Base-by-base conservation (phyloP, 1,140 invertebrate genomes). In the Daktulosphaira vitifoliae region DNA sequence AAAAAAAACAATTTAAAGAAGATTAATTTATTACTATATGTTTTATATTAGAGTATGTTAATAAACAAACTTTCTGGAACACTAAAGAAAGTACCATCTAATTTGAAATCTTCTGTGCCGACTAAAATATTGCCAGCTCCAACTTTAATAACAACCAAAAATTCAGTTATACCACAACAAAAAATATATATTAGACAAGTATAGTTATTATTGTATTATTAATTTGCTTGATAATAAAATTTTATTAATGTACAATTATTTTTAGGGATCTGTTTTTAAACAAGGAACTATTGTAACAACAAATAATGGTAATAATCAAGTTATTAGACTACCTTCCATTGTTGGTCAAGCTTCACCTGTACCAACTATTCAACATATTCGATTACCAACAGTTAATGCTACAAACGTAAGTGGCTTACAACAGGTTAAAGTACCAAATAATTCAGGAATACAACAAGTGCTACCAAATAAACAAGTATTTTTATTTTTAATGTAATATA, bases 61-160 rank as follows among this genome's bases (percentile, higher is more conserved):
- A 73, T 78, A 20, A 78, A 78, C 70, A 79, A 79, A 69, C 69
- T 78, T 51, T 68, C 76, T 16, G 75, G 76, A 68, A 75, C 78
- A 9, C 66, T 71, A 11, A 49, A 68, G 42, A 71, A 29, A 44
- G 51, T 39, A n/a, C 5, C 50, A 16, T n/a, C 23, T 50, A 44
- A 23, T 15, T 8, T 54, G 4, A 66, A 66, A 33, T 38, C 66
- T 23, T 59, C 66, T 38, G 80, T 81, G n/a, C 81, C 82, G 3
- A 79, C 83, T 18, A 86, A 86, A 75, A 82, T 87, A 68, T 76
- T 85, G 48, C 84, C 87, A 42, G 83, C 85, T 26, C 82, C 84
- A 65, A 70, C 77, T 71, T 72, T 71, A n/a, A 42, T 56, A 23
- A 65, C 39, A 39, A 59, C 68, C 52, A 75, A 77, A 54, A 72